phyloP scores from a whole-genome alignment of 64 coral and sea anemone genomes.

The Pocillopora damicornis region DNA sequence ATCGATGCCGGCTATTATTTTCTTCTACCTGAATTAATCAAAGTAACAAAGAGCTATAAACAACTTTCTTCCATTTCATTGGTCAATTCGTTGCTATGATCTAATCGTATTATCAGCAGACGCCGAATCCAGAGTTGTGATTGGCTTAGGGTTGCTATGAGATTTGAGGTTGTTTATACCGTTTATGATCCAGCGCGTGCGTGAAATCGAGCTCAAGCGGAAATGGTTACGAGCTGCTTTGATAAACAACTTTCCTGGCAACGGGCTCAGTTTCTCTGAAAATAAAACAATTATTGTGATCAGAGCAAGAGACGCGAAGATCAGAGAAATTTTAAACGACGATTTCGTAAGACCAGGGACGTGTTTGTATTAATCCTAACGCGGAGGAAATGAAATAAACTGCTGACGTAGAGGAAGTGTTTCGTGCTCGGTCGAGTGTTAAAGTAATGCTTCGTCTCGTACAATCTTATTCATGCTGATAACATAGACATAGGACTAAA shows the following conservation, averaged over 20 bases:
- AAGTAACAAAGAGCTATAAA: conserved; percentile 60
- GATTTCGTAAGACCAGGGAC: neutral
- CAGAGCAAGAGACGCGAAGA: neutral
- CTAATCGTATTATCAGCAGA: conserved; percentile 57
- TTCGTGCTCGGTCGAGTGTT: neutral
- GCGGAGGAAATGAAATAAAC: neutral
- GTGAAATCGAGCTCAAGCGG: conserved; percentile 29
- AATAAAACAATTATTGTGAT: neutral
- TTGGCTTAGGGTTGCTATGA: conserved; percentile 87
- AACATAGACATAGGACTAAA: no score
- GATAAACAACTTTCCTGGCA: conserved; percentile 54
- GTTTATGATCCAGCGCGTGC: conserved; percentile 43
- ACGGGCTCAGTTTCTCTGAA: conserved; percentile 20
- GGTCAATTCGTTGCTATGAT: conserved; percentile 68
- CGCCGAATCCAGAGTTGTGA: conserved; percentile 49
- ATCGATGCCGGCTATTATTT: conserved; percentile 23
- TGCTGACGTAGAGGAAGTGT: conserved; percentile 27
- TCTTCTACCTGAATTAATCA: conserved; percentile 14
- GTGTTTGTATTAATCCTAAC: neutral
- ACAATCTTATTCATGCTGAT: neutral
- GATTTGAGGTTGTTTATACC: conserved; percentile 53
- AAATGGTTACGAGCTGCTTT: conserved; percentile 52
- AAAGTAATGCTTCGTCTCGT: neutral
- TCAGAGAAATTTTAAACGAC: neutral
- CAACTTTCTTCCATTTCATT: conserved; percentile 66